Percentiles rank a stretch among this genome's conserved stretches.
Conservation (phyloP, 2,797 vertebrate species). For the Etheostoma perlongum region DNA sequence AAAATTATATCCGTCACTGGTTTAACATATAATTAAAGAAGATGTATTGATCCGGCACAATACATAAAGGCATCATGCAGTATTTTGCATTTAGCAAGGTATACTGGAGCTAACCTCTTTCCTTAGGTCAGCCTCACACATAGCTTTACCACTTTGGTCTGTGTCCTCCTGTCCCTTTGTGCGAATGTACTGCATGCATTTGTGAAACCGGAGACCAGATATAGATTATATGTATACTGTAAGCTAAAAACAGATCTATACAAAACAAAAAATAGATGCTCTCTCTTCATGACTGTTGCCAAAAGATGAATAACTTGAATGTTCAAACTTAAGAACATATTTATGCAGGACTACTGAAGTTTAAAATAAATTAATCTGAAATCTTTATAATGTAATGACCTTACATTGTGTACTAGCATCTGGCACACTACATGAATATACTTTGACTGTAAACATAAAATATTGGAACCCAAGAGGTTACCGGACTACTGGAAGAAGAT, state of each 20-base stretch:
- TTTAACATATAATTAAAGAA: conserved; percentile 3
- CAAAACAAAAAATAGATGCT: background rate
- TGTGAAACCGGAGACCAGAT: conserved; percentile 56
- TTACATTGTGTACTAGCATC: background rate
- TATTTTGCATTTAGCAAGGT: conserved; percentile 6
- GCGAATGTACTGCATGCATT: conserved; percentile 46
- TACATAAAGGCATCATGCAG: background rate
- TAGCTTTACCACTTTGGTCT: conserved; percentile 36
- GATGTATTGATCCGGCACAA: background rate
- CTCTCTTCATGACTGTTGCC: background rate
- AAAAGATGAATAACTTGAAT: too few relatives aligned
- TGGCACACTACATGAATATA: background rate
- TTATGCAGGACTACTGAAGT: background rate
- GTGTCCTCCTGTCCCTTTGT: conserved; percentile 18
- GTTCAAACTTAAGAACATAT: too few relatives aligned
- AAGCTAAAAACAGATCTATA: background rate
- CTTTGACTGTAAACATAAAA: background rate
- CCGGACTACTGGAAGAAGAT: background rate
- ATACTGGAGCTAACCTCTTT: background rate
- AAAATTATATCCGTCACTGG: background rate
- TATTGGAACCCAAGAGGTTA: background rate
- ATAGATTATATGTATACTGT: too few relatives aligned
- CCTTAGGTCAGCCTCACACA: conserved; percentile 8
- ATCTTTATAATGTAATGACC: background rate
- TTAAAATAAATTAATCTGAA: background rate